A percentile compares a stretch with the other conserved stretches of the same genome.
phyloP scores from a whole-genome alignment of 2,113 vertebrate species.

The Macaca nemestrina region DNA sequence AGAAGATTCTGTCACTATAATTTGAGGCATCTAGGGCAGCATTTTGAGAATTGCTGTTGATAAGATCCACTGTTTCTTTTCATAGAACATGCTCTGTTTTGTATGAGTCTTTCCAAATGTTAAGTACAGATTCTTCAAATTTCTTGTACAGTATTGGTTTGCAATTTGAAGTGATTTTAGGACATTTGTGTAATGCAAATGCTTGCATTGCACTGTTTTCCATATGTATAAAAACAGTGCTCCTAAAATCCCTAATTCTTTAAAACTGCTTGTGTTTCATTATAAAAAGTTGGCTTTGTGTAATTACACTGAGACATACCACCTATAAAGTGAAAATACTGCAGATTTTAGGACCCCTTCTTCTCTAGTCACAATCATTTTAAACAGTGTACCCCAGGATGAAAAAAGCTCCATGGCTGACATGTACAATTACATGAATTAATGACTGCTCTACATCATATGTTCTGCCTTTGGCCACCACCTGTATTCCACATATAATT shows the following conservation, averaged over 20 bases:
- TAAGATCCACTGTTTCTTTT: slow-evolving; percentile 54
- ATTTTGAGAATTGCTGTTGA: slow-evolving; percentile 55
- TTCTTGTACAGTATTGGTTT: slow-evolving; percentile 58
- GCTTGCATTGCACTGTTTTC: slow-evolving; percentile 56
- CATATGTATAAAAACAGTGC: slow-evolving; percentile 44
- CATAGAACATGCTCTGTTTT: slow-evolving; percentile 46
- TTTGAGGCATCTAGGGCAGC: slow-evolving; percentile 17
- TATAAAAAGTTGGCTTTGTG: slow-evolving; percentile 33
- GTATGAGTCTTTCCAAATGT: slow-evolving; percentile 51
- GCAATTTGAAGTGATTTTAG: slow-evolving; percentile 57
- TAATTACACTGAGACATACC: slow-evolving; percentile 45
- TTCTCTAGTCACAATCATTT: slow-evolving; percentile 43
- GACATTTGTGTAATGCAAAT: slow-evolving; percentile 47
- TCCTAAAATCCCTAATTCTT: slow-evolving; percentile 58
- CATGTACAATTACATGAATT: slow-evolving; percentile 47
- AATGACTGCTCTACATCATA: slow-evolving; percentile 59
- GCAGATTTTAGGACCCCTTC: slow-evolving; percentile 49
- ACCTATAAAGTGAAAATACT: slow-evolving; percentile 50
- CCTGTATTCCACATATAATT: slow-evolving; percentile 63
- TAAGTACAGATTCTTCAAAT: slow-evolving; percentile 54
- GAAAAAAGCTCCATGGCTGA: slow-evolving; percentile 34
- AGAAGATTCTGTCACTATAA: background rate
- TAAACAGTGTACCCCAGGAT: slow-evolving; percentile 47
- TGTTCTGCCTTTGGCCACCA: slow-evolving; percentile 49
- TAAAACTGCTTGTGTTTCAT: slow-evolving; percentile 39